Conservation (phyloP, 2,797 vertebrate species). For the Poeciliopsis paucimaculata region DNA sequence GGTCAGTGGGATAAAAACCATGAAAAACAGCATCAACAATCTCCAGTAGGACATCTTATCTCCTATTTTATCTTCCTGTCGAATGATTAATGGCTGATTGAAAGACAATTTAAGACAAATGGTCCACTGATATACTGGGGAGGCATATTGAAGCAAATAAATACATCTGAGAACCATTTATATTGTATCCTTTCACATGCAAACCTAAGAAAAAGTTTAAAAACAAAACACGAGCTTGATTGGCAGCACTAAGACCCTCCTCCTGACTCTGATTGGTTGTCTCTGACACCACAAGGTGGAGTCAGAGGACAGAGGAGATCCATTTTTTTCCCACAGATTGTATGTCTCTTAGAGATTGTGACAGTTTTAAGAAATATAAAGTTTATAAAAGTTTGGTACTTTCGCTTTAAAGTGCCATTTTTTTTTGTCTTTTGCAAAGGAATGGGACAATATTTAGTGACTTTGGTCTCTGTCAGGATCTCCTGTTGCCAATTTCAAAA, state of each 20-base stretch:
- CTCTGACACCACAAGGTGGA: too few species aligned
- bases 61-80: background rate
- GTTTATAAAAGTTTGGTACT: too few species aligned
- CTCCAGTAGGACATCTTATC: background rate
- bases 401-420: background rate
- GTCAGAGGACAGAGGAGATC: too few species aligned
- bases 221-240: too few species aligned
- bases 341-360: too few species aligned
- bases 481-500: background rate
- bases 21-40: background rate
- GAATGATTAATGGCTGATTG: slow-evolving; percentile 9
- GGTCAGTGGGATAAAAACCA: slow-evolving; percentile 39
- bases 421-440: background rate
- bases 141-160: background rate
- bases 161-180: background rate
- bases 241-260: too few species aligned
- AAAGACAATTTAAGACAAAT: slow-evolving; percentile 11
- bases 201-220: background rate
- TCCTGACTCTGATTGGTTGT: too few species aligned
- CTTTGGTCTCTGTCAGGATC: background rate
- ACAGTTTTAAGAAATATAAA: too few species aligned
- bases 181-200: background rate
- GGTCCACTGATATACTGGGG: background rate
- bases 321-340: too few species aligned
- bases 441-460: background rate